Evolutionary conservation across 2,113 vertebrate genomes (phyloP).

Genomic region (Sturnus vulgaris): DNA sequence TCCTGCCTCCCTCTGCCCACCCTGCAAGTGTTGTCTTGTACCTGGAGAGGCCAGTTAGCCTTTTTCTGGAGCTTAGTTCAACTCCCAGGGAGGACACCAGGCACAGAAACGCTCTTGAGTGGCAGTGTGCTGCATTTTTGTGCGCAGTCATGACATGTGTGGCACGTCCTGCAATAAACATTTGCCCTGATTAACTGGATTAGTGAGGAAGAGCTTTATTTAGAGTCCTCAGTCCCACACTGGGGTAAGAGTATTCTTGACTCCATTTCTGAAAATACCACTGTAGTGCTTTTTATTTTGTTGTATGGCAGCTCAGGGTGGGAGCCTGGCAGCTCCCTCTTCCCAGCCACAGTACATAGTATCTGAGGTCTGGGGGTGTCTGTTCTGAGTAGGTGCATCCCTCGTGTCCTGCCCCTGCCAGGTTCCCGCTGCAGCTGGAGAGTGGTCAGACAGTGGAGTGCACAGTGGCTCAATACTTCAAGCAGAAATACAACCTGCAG

Average conservation of each 20-base stretch:
- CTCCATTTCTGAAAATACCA: background rate
- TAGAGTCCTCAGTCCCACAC: background rate
- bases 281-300: background rate
- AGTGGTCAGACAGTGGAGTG: constrained; percentile 85
- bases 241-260: background rate
- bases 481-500: constrained; percentile 84
- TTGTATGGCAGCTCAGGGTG: background rate
- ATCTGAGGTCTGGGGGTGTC: background rate
- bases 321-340: background rate
- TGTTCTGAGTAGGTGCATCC: background rate
- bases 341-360: background rate
- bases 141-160: background rate
- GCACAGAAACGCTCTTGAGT: background rate
- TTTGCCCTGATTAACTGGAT: constrained; percentile 19
- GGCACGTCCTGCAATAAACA: constrained; percentile 3
- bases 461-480: constrained; percentile 84
- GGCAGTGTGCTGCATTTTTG: background rate
- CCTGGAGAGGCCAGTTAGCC: background rate
- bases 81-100: background rate
- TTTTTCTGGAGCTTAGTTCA: background rate
- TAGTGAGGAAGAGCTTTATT: constrained; percentile 36
- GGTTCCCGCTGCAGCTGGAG: constrained; percentile 82
- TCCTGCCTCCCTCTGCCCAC: background rate
- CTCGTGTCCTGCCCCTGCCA: constrained; percentile 16
- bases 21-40: rapidly evolving